phyloP scores from a whole-genome alignment of 2,888 invertebrate species.

The Eilema depressum region DNA sequence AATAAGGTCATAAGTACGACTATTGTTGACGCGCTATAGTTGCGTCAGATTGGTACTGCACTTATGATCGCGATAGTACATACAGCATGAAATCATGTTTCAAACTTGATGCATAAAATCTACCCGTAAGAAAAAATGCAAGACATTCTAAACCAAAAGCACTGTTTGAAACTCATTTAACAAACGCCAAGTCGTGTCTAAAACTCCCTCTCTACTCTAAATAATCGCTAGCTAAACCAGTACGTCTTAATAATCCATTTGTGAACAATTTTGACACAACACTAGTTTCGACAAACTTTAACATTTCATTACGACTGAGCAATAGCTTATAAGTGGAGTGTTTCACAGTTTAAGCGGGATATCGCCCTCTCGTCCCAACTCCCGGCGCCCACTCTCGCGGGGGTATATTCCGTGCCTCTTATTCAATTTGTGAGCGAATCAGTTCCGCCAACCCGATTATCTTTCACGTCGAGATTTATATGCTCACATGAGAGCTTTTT shows the following conservation, averaged over 20 bases:
- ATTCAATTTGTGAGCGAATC: constrained; percentile 85
- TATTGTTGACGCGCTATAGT: too few species aligned
- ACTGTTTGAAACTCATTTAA: neutral
- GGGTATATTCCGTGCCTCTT: constrained; percentile 78
- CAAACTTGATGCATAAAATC: neutral
- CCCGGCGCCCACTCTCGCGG: constrained; percentile 56
- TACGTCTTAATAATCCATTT: constrained; percentile 33
- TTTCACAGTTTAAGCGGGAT: constrained; percentile 70
- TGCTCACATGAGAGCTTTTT: constrained; percentile 75
- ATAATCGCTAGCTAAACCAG: constrained; percentile 26
- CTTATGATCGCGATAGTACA: too few species aligned
- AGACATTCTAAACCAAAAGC: neutral
- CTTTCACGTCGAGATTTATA: constrained; percentile 82
- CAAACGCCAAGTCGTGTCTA: neutral
- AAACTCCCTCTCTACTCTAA: neutral
- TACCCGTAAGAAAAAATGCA: neutral
- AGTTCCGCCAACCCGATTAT: constrained; percentile 84
- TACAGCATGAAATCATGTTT: neutral
- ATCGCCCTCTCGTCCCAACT: constrained; percentile 57
- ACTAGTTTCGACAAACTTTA: constrained; percentile 56
- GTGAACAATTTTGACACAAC: constrained; percentile 44
- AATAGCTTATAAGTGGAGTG: constrained; percentile 67
- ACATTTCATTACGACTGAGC: constrained; percentile 64
- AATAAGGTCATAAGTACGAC: too few species aligned
- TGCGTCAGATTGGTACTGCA: too few species aligned